Percentiles rank a stretch among this genome's conserved stretches.
Evolutionary conservation across 2,797 vertebrate species (phyloP).

Genomic region (Ibycter americanus): DNA sequence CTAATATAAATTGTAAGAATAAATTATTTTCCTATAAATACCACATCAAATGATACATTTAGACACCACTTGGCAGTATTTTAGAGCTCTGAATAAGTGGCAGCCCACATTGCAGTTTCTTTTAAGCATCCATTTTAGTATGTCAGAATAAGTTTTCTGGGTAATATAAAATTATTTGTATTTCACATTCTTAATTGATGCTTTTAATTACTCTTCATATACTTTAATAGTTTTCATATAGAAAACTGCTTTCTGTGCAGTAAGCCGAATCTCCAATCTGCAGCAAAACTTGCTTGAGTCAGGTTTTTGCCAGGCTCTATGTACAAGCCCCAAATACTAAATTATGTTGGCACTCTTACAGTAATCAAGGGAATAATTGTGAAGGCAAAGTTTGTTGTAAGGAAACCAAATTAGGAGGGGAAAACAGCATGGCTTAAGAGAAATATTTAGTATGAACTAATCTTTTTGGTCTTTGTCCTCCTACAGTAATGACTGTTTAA

Average conservation of each 20-base stretch:
- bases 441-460: conserved; percentile 59
- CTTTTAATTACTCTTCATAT: conserved; percentile 72
- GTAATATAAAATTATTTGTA: conserved; percentile 65
- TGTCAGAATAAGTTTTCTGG: conserved; percentile 57
- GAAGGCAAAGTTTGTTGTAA: conserved; percentile 58
- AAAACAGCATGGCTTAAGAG: conserved; percentile 23
- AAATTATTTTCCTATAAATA: conserved; percentile 55
- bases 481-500: conserved; percentile 38
- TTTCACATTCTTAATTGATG: conserved; percentile 62
- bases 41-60: neutral
- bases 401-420: conserved; percentile 48
- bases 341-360: conserved; percentile 56
- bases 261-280: conserved; percentile 34
- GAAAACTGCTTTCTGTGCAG: conserved; percentile 67
- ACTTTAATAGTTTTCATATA: conserved; percentile 62
- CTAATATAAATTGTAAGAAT: conserved; percentile 28
- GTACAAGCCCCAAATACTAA: conserved; percentile 53
- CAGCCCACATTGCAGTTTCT: conserved; percentile 4
- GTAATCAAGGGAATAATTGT: conserved; percentile 61
- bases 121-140: conserved; percentile 28
- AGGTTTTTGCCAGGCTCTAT: conserved; percentile 53
- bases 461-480: conserved; percentile 33
- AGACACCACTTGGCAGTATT: conserved; percentile 7
- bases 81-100: conserved; percentile 2
- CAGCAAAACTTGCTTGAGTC: conserved; percentile 66